phyloP scores from a whole-genome alignment of 1,140 invertebrate species.

The Akabosia matsudoensis region DNA sequence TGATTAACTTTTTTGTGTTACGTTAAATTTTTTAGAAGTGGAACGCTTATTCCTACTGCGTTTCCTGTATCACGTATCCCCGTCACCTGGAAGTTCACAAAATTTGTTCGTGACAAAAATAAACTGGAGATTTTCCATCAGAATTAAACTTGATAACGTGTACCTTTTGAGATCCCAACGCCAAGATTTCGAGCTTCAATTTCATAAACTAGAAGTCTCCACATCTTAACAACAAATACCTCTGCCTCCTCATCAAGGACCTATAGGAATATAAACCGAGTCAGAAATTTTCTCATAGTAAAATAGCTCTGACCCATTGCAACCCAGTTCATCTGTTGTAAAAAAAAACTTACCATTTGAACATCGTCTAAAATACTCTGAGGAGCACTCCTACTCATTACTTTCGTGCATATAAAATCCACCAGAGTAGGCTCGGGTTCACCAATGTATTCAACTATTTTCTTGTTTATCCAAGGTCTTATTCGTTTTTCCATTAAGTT shows the following conservation, averaged over 20 bases:
- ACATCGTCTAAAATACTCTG: constrained; percentile 95
- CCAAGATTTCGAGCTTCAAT: constrained; percentile 63
- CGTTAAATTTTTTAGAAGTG: too few species aligned
- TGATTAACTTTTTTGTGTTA: too few species aligned
- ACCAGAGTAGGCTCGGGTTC: constrained; percentile 97
- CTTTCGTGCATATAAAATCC: constrained; percentile 98
- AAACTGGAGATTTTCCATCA: not conserved
- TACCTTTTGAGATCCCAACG: not conserved
- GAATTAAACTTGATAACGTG: not conserved
- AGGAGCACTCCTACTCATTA: constrained; percentile 85
- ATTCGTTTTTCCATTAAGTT: constrained; percentile 93
- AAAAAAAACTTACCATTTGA: constrained; percentile 79
- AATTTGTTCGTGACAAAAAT: not conserved
- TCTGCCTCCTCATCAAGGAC: constrained; percentile 98
- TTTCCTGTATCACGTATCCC: too few species aligned
- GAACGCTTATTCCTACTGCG: too few species aligned
- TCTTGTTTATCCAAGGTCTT: constrained; percentile 98
- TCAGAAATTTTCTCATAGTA: not conserved
- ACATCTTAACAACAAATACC: constrained; percentile 99
- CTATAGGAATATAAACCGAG: constrained; percentile 58
- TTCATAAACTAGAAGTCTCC: constrained; percentile 97
- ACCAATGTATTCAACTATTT: constrained; percentile 98
- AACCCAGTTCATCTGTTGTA: too few species aligned
- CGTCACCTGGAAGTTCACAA: too few species aligned
- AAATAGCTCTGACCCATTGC: too few species aligned